These are phyloP conservation scores for Caprella mutica DNA, from an alignment of 2,888 invertebrate genomes.

Conservation along the genomic window DNA sequence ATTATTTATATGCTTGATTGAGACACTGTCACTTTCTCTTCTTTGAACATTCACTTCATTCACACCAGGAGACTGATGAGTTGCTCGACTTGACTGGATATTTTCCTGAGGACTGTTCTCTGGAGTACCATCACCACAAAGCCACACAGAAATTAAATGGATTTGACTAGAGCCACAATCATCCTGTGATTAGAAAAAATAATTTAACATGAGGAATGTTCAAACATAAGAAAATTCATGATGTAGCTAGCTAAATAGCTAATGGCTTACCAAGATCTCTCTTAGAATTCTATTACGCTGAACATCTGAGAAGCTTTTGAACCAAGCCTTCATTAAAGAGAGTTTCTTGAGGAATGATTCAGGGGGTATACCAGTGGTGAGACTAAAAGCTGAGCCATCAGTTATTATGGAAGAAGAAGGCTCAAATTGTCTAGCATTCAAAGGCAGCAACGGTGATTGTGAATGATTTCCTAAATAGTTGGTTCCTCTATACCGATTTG, in stretches of 20 bases:
- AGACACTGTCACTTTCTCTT: no score
- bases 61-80: no score
- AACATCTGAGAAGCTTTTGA: slow-evolving; percentile 33
- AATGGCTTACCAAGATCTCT: slow-evolving; percentile 28
- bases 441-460: neutral
- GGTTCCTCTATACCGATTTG: slow-evolving; percentile 26
- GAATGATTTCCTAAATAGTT: neutral
- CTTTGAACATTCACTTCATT: no score
- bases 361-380: no score
- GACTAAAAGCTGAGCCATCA: no score
- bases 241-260: neutral
- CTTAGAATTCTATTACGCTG: slow-evolving; percentile 32
- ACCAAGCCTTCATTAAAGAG: slow-evolving; percentile 29
- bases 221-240: neutral
- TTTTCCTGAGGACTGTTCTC: neutral
- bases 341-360: slow-evolving; percentile 28
- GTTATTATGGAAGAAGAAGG: no score
- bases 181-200: slow-evolving; percentile 35
- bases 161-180: slow-evolving; percentile 37
- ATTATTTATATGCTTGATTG: no score
- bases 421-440: no score
- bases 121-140: slow-evolving; percentile 8
- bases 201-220: neutral
- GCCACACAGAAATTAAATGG: slow-evolving; percentile 11
- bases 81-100: neutral